phyloP scores from a whole-genome alignment of 2,797 vertebrate genomes.

The Tokudaia tokunoshimensis region DNA sequence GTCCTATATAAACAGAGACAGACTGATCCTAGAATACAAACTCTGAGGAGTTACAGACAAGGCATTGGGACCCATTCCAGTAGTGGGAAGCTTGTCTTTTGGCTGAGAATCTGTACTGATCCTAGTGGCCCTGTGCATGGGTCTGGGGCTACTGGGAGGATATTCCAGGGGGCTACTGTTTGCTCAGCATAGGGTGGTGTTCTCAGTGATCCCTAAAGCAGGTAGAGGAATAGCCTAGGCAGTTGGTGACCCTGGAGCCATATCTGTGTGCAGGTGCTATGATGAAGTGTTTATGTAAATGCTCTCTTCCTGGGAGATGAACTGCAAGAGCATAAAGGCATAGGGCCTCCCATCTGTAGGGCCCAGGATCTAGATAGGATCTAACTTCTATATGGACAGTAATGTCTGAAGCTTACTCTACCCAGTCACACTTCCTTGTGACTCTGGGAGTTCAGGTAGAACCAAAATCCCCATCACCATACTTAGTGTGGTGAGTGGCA shows the following conservation, averaged over 20 bases:
- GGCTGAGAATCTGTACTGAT: accelerated
- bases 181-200: neutral
- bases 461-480: neutral
- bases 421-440: neutral
- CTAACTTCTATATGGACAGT: neutral
- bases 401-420: accelerated
- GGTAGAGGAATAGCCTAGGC: neutral
- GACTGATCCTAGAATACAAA: neutral
- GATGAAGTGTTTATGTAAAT: neutral
- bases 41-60: neutral
- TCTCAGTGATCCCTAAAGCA: neutral
- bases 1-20: neutral
- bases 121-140: accelerated
- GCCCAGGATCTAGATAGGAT: neutral
- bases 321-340: accelerated
- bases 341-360: accelerated
- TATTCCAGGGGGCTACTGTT: neutral
- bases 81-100: neutral
- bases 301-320: too few species aligned
- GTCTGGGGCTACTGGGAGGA: neutral
- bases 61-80: neutral
- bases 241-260: neutral
- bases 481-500: neutral
- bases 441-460: neutral
- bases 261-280: neutral